These are phyloP conservation scores for Holcopasites calliopsidis DNA, from an alignment of 1,140 invertebrate genomes.

Conservation along the genomic window DNA sequence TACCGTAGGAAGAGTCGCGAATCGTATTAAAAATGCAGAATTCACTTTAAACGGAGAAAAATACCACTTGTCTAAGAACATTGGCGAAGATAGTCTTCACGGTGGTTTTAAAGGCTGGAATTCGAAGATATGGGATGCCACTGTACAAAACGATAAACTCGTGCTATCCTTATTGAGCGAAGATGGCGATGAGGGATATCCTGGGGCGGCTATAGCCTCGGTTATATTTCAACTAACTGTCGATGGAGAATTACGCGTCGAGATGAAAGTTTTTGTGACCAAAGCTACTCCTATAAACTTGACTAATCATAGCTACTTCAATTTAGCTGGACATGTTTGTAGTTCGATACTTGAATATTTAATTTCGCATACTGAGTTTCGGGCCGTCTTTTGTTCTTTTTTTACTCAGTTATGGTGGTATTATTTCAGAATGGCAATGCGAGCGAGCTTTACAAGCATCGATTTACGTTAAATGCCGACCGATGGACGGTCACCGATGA, in stretches of 20 bases:
- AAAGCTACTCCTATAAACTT: conserved; percentile 93
- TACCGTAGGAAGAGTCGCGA: conserved; percentile 92
- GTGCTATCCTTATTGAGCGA: conserved; percentile 85
- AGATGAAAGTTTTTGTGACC: conserved; percentile 86
- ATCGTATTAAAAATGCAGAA: conserved; percentile 87
- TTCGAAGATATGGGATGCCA: conserved; percentile 85
- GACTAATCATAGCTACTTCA: conserved; percentile 97
- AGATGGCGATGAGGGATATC: conserved; percentile 93
- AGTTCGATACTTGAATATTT: background rate
- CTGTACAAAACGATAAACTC: conserved; percentile 59
- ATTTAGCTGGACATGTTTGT: conserved; percentile 90
- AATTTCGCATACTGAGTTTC: no score
- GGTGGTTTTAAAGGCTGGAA: conserved; percentile 93
- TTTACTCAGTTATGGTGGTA: background rate
- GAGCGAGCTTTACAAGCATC: conserved; percentile 86
- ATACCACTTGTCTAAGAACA: conserved; percentile 88
- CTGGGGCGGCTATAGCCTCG: conserved; percentile 86
- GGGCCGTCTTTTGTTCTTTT: no score
- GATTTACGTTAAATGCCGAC: conserved; percentile 87
- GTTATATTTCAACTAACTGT: conserved; percentile 87
- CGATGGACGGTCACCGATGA: conserved; percentile 87
- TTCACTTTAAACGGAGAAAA: conserved; percentile 85
- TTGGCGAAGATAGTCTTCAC: conserved; percentile 88
- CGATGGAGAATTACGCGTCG: conserved; percentile 86
- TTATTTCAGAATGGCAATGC: conserved; percentile 75